Conservation (phyloP, 2,888 invertebrate species). For the Scaptomyza tumidula region DNA sequence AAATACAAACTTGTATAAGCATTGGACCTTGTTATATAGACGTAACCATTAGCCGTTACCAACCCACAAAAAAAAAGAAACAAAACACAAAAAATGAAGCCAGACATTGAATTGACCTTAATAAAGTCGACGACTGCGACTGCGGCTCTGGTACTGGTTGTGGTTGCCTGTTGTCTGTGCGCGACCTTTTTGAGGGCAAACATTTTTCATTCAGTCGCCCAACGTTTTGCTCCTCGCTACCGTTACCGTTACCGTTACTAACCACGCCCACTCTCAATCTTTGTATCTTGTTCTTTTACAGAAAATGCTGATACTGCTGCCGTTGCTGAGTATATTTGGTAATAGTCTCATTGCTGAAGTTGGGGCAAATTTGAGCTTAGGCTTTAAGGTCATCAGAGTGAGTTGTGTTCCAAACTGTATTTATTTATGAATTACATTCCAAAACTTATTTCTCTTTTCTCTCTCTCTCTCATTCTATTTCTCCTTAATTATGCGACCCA, state of each 20-base stretch:
- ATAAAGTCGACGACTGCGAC: slow-evolving; percentile 66
- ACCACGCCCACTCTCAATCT: slow-evolving; percentile 46
- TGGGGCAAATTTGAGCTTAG: slow-evolving; percentile 82
- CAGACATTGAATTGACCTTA: slow-evolving; percentile 80
- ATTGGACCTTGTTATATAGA: slow-evolving; percentile 42
- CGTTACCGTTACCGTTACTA: slow-evolving; percentile 15
- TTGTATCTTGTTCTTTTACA: slow-evolving; percentile 57
- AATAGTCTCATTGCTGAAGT: slow-evolving; percentile 82
- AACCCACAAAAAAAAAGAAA: slow-evolving; percentile 2
- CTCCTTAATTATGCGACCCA: slow-evolving; percentile 46
- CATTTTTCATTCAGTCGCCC: slow-evolving; percentile 50
- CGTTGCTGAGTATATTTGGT: slow-evolving; percentile 83
- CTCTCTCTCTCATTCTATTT: neutral
- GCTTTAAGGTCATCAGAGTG: slow-evolving; percentile 83
- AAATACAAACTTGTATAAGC: slow-evolving; percentile 41
- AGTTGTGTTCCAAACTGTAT: slow-evolving; percentile 51
- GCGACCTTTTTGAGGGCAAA: slow-evolving; percentile 56
- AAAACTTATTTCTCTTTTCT: slow-evolving; percentile 23
- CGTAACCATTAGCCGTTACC: slow-evolving; percentile 71
- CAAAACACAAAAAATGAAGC: slow-evolving; percentile 31
- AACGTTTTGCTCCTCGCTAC: neutral
- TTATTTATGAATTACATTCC: slow-evolving; percentile 56
- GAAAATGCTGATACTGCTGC: slow-evolving; percentile 84
- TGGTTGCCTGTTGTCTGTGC: slow-evolving; percentile 31
- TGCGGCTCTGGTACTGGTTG: slow-evolving; percentile 16